Evolutionary conservation across 2,113 vertebrate genomes (phyloP).

Genomic region (Apistogramma diplotaenia): DNA sequence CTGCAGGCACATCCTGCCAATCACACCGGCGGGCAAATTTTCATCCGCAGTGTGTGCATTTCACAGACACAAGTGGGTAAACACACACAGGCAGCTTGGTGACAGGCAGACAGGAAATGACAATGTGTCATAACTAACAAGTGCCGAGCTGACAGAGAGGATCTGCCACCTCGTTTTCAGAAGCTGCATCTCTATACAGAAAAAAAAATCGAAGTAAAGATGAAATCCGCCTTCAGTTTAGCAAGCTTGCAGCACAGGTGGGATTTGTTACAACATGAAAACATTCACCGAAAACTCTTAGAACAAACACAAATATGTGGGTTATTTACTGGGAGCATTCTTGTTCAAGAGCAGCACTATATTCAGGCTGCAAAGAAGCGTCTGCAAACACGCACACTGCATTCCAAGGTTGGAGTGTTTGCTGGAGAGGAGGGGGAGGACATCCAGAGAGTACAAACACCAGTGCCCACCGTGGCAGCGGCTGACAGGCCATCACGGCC

Average conservation of each 20-base stretch:
- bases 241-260: slow-evolving; percentile 1
- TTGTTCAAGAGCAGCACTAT: background rate
- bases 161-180: background rate
- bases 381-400: slow-evolving; percentile 41
- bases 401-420: slow-evolving; percentile 39
- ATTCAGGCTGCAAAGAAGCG: slow-evolving; percentile 26
- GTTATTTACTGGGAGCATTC: slow-evolving; percentile 26
- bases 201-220: background rate
- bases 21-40: slow-evolving; percentile 25
- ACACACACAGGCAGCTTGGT: background rate
- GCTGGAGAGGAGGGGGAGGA: slow-evolving; percentile 8
- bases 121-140: slow-evolving; percentile 26
- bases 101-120: slow-evolving; percentile 35
- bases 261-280: slow-evolving; percentile 13
- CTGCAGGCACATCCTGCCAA: slow-evolving; percentile 17
- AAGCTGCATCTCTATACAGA: background rate
- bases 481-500: slow-evolving; percentile 58
- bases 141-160: background rate
- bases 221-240: background rate
- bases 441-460: slow-evolving; percentile 2
- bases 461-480: slow-evolving; percentile 27
- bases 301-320: slow-evolving; percentile 25
- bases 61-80: slow-evolving; percentile 3
- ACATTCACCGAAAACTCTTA: background rate
- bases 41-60: slow-evolving; percentile 13